phyloP scores from a whole-genome alignment of 2,797 vertebrate species.

The Micropoecilia bifurca region DNA sequence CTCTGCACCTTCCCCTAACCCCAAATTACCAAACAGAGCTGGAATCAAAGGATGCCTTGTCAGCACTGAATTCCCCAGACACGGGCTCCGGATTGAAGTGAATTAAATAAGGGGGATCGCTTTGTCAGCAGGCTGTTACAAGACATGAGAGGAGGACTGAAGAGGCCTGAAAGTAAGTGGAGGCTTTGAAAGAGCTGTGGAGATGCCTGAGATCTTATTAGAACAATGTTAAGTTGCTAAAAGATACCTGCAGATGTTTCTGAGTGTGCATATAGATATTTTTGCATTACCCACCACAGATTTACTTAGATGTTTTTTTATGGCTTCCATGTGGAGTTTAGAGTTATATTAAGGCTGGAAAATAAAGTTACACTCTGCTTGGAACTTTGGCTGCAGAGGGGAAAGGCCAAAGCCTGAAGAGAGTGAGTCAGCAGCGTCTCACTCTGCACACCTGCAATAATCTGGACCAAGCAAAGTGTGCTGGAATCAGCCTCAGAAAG shows the following conservation, averaged over 20 bases:
- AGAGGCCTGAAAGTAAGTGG: constrained; percentile 50
- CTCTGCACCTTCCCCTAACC: constrained; percentile 49
- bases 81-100: constrained; percentile 54
- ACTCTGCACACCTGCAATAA: constrained; percentile 59
- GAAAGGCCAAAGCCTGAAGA: constrained; percentile 43
- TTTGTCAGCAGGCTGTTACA: constrained; percentile 61
- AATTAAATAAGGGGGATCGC: constrained; percentile 57
- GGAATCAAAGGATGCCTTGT: constrained; percentile 77
- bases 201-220: constrained; percentile 42
- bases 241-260: constrained; percentile 10
- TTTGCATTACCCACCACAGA: not conserved
- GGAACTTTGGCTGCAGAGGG: constrained; percentile 33
- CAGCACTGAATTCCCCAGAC: constrained; percentile 75
- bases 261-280: constrained; percentile 5
- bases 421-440: constrained; percentile 50
- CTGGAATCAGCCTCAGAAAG: constrained; percentile 72
- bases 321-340: constrained; percentile 5
- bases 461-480: constrained; percentile 66
- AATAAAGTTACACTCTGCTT: constrained; percentile 22
- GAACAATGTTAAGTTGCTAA: constrained; percentile 39
- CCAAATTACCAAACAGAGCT: constrained; percentile 66
- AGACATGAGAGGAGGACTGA: constrained; percentile 51
- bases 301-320: constrained; percentile 2
- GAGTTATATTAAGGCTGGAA: constrained; percentile 4
- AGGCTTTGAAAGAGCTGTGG: constrained; percentile 43